phyloP scores from a whole-genome alignment of 1,140 invertebrate genomes.

The Chrysomallon squamiferum region DNA sequence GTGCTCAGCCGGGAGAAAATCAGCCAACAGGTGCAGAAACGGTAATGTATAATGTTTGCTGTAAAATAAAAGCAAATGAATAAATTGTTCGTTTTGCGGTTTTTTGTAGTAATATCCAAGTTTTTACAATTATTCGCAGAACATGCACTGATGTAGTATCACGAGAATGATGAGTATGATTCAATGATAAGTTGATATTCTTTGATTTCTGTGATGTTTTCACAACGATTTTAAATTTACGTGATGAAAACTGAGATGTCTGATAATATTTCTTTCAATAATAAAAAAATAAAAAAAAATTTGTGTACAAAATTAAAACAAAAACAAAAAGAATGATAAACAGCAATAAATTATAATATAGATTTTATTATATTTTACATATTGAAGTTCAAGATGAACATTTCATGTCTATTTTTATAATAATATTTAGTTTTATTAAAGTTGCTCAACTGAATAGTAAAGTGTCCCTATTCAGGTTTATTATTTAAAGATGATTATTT shows the following conservation, averaged over 20 bases:
- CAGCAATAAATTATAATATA: too few species aligned
- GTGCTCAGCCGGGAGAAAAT: constrained; percentile 76
- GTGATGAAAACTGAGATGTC: neutral
- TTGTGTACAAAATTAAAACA: too few species aligned
- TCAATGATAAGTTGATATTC: neutral
- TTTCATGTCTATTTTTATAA: too few species aligned
- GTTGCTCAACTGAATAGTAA: too few species aligned
- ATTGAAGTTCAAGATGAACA: too few species aligned
- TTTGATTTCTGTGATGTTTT: constrained; percentile 7
- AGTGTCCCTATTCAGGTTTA: too few species aligned
- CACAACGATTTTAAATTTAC: neutral
- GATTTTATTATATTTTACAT: too few species aligned
- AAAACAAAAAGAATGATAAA: too few species aligned
- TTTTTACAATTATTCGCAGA: neutral
- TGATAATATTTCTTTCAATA: too few species aligned
- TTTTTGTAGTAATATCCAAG: neutral
- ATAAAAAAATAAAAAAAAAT: too few species aligned
- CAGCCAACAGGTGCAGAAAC: constrained; percentile 83
- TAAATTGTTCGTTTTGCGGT: neutral
- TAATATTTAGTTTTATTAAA: too few species aligned
- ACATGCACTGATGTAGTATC: neutral
- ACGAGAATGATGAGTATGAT: neutral
- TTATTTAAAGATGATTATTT: too few species aligned
- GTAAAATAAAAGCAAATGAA: neutral
- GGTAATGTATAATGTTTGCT: constrained; percentile 66